Percentiles rank a stretch among this genome's conserved stretches.
phyloP scores from a whole-genome alignment of 30 jellyfish, hydroid and myxozoan genomes.

The Haliclystus octoradiatus region DNA sequence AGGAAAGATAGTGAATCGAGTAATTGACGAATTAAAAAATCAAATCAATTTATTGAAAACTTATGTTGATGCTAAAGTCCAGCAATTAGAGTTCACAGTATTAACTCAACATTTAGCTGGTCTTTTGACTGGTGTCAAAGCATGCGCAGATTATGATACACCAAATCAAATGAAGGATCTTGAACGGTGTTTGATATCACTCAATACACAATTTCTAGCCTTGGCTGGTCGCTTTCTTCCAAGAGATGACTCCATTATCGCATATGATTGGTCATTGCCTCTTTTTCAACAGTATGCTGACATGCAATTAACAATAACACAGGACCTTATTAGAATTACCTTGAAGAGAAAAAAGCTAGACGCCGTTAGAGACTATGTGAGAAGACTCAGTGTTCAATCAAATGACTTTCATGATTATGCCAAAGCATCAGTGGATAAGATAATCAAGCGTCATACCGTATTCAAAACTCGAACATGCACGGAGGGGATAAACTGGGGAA shows the following conservation, averaged over 20 bases:
- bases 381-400: background rate
- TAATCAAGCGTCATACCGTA: background rate
- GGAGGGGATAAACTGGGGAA: background rate
- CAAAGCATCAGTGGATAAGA: background rate
- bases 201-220: background rate
- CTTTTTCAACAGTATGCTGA: background rate
- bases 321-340: background rate
- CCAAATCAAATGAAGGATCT: background rate
- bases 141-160: too few relatives aligned
- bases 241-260: background rate
- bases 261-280: slow-evolving; percentile 1
- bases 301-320: background rate
- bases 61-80: too few relatives aligned
- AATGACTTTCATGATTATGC: background rate
- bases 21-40: too few relatives aligned
- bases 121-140: too few relatives aligned
- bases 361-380: background rate
- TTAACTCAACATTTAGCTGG: too few relatives aligned
- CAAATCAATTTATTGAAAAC: too few relatives aligned
- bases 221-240: background rate
- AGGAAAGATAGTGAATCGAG: too few relatives aligned
- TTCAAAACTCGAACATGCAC: background rate
- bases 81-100: too few relatives aligned
- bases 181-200: background rate
- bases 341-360: background rate